These are phyloP conservation scores for Aphaenogaster floridana DNA, from an alignment of 1,140 invertebrate genomes.

Conservation along the genomic window DNA sequence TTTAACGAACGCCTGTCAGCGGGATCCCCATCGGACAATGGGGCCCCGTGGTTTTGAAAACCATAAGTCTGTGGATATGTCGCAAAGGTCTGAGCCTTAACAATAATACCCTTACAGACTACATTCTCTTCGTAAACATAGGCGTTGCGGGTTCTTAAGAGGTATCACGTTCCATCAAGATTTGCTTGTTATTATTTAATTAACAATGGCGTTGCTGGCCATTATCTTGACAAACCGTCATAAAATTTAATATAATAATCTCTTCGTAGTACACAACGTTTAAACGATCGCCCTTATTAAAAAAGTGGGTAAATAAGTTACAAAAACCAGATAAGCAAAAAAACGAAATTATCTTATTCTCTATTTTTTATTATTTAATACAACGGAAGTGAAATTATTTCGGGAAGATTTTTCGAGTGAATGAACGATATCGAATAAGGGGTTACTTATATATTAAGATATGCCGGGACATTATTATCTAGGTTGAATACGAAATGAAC, in stretches of 20 bases:
- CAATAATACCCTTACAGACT: constrained; percentile 9
- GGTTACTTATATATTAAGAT: neutral
- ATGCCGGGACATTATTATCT: constrained; percentile 6
- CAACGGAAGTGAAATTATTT: neutral
- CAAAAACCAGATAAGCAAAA: neutral
- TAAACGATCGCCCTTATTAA: neutral
- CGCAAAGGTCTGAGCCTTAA: neutral
- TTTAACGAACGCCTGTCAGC: constrained; percentile 61
- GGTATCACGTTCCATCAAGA: constrained; percentile 13
- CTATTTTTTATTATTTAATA: neutral
- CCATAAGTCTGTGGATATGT: constrained; percentile 31
- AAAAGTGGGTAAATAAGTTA: neutral
- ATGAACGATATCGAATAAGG: neutral
- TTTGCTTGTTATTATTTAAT: constrained; percentile 38
- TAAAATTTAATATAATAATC: constrained; percentile 8
- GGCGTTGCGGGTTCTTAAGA: neutral
- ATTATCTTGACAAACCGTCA: neutral
- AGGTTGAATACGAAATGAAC: constrained; percentile 14
- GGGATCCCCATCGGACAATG: constrained; percentile 33
- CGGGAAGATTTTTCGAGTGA: neutral
- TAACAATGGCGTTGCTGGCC: neutral
- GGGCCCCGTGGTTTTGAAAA: constrained; percentile 39
- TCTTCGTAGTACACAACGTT: neutral
- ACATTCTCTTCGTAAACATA: constrained; percentile 21
- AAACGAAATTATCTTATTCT: constrained; percentile 5